phyloP scores from a whole-genome alignment of 1,140 invertebrate genomes.

The Pinna nobilis region DNA sequence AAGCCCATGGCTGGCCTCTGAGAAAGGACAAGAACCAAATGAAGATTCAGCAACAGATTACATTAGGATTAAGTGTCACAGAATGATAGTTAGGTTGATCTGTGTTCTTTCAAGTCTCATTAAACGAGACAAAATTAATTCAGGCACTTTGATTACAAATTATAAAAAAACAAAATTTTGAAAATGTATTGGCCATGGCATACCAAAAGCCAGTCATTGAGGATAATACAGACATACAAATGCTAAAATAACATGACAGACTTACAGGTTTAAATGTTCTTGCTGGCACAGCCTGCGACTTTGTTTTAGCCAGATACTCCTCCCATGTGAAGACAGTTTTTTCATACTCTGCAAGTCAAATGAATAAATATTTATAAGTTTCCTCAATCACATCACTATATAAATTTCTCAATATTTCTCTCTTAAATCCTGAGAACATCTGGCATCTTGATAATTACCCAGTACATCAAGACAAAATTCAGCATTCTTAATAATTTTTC shows the following conservation, averaged over 20 bases:
- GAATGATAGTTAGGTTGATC: neutral
- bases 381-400: neutral
- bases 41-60: neutral
- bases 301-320: slow-evolving; percentile 86
- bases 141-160: neutral
- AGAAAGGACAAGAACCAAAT: neutral
- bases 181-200: neutral
- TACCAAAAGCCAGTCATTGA: neutral
- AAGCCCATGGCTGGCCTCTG: slow-evolving; percentile 74
- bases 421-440: too few species aligned
- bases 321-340: slow-evolving; percentile 87
- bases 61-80: neutral
- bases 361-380: neutral
- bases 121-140: neutral
- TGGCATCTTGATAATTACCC: too few species aligned
- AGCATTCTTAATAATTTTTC: too few species aligned
- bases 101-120: neutral
- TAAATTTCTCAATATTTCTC: neutral
- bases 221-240: neutral
- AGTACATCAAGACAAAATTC: too few species aligned
- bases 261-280: slow-evolving; percentile 84
- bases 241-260: neutral
- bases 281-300: slow-evolving; percentile 85
- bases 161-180: neutral
- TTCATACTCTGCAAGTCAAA: slow-evolving; percentile 12